phyloP scores from a whole-genome alignment of 1,140 invertebrate genomes.

The Euura saliciscinereae region DNA sequence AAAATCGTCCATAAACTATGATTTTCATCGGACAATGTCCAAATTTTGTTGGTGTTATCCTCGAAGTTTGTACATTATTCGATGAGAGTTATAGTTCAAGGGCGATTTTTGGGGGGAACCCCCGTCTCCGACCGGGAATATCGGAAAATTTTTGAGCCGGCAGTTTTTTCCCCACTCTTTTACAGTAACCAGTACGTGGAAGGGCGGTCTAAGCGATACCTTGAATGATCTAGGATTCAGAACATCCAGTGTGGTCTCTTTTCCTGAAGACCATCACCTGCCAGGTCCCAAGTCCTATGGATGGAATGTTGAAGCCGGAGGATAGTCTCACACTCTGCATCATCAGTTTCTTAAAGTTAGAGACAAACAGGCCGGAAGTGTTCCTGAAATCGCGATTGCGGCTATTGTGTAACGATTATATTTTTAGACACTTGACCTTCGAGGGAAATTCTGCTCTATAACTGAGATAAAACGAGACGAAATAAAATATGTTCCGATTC shows the following conservation, averaged over 20 bases:
- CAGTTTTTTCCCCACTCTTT: constrained; percentile 7
- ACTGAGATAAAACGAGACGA: not conserved
- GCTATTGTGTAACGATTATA: not conserved
- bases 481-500: not conserved
- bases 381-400: not conserved
- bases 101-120: not conserved
- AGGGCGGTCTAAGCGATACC: too few relatives aligned
- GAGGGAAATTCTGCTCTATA: not conserved
- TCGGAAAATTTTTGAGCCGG: not conserved
- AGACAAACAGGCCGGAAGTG: not conserved
- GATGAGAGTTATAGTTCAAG: too few relatives aligned
- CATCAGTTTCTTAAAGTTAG: constrained; percentile 27
- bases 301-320: constrained; percentile 69
- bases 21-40: too few relatives aligned
- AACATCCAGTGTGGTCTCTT: too few relatives aligned
- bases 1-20: not conserved
- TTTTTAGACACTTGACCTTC: not conserved
- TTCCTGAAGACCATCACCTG: constrained; percentile 62
- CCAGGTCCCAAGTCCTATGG: constrained; percentile 80
- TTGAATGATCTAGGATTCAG: too few relatives aligned
- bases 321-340: constrained; percentile 44
- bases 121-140: not conserved
- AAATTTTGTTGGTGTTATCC: not conserved
- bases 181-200: not conserved
- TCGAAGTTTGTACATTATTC: constrained; percentile 15